These are phyloP conservation scores for Aricia artaxerxes DNA, from an alignment of 2,888 invertebrate species.

Conservation along the genomic window DNA sequence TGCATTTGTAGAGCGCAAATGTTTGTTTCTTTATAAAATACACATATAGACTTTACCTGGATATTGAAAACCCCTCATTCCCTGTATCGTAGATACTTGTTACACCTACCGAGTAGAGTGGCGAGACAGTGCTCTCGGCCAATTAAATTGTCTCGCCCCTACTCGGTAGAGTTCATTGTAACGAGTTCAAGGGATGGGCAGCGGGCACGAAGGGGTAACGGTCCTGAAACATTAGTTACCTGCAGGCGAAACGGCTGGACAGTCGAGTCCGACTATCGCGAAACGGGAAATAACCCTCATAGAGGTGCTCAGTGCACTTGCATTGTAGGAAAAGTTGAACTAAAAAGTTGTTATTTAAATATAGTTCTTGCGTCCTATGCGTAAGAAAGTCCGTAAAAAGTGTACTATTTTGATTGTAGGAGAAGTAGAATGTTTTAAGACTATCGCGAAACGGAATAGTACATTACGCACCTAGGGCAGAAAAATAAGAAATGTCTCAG, in stretches of 20 bases:
- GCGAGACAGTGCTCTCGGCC: no score
- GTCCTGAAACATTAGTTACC: slow-evolving; percentile 27
- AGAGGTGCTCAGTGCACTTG: neutral
- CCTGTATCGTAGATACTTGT: neutral
- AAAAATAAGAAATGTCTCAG: no score
- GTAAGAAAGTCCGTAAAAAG: no score
- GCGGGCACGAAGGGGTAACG: neutral
- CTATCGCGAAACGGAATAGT: no score
- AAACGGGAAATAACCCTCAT: neutral
- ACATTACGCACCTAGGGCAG: no score
- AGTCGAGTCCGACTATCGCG: neutral
- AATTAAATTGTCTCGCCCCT: no score
- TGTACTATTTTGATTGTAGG: no score
- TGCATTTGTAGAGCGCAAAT: no score
- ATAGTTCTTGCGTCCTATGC: neutral
- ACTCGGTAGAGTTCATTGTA: neutral
- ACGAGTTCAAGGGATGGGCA: neutral
- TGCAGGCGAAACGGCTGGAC: slow-evolving; percentile 11
- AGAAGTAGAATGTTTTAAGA: no score
- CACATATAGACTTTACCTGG: neutral
- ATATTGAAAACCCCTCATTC: neutral
- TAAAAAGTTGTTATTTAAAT: neutral
- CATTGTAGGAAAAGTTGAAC: neutral
- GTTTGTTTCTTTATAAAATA: no score
- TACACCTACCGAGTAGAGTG: no score